Evolutionary conservation across 2,888 invertebrate species (phyloP), one percentile per base, ranked within the genome.

Genomic region (Antitype chi): DNA sequence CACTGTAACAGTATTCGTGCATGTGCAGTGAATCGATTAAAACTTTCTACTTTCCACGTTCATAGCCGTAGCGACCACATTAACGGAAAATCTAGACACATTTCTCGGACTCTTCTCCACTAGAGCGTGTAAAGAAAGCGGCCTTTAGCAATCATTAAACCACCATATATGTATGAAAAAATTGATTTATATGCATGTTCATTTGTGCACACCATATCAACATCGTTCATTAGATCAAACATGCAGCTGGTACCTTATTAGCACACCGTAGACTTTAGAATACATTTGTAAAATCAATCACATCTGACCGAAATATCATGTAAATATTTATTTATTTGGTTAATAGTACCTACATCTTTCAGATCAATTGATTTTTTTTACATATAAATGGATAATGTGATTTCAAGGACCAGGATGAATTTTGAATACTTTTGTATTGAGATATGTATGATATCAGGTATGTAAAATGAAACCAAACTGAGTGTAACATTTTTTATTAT

Each of bases 31-130:
- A 95, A 92, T 95, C 94, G 96, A 93, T 94, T 92, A 93, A 91
- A 93, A 95, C 96, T 96, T 96, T 96, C 96, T 94, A 96, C 96
- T 96, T 96, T 96, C 96, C 93, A 95, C 92, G 92, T 91, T 91
- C 93, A 90, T 92, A 92, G 88, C 91, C 91, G 91, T 91, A 93
- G 94, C 93, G 92, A 91, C 91, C 92, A 91, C 92, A 94, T 94
- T 95, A 94, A 94, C 94, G 94, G 96, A 95, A 95, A 96, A 95
- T 95, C 96, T 95, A 91, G 91, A 93, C 93, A 93, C 93, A 94
- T 96, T 95, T 95, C 94, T 94, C 90, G 91, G 92, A 93, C 94
- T 94, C 90, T 85, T 94, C 93, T 94, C 92, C 94, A 95, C 92
- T 95, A 93, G 95, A 96, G 94, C 95, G 94, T 90, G 91, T 91